Conservation (phyloP, 2,113 vertebrate genomes). For the Dicentrarchus labrax region DNA sequence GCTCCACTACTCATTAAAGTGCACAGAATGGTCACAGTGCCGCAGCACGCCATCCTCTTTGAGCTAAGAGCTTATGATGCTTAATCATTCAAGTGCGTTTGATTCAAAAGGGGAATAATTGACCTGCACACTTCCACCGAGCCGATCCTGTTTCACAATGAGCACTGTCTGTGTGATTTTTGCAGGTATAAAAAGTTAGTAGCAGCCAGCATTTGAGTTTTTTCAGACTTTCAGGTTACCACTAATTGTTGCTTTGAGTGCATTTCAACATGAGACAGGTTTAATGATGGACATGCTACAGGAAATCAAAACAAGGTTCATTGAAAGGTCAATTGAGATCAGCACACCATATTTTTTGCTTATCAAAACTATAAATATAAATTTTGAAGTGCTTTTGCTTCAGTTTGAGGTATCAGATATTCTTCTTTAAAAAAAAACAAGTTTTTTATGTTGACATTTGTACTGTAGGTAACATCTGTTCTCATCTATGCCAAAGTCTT, state of each 20-base stretch:
- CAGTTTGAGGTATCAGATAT: neutral
- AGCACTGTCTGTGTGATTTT: neutral
- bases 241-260: neutral
- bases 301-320: neutral
- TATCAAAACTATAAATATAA: neutral
- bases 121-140: constrained; percentile 19
- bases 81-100: constrained; percentile 37
- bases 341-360: neutral
- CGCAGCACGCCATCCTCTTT: constrained; percentile 31
- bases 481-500: too few relatives aligned
- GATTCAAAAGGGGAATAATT: constrained; percentile 42
- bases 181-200: constrained; percentile 9
- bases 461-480: too few relatives aligned
- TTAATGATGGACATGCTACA: neutral
- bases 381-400: neutral
- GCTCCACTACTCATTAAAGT: constrained; percentile 85
- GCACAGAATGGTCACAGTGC: constrained; percentile 72
- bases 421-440: neutral
- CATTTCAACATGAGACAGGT: neutral
- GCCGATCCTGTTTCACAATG: constrained; percentile 11
- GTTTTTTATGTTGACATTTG: too few relatives aligned
- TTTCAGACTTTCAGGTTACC: neutral
- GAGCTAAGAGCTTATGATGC: constrained; percentile 32
- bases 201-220: neutral
- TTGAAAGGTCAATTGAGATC: neutral